Evolutionary conservation across 2,888 invertebrate species (phyloP).

Genomic region (Phyto melanocephala): DNA sequence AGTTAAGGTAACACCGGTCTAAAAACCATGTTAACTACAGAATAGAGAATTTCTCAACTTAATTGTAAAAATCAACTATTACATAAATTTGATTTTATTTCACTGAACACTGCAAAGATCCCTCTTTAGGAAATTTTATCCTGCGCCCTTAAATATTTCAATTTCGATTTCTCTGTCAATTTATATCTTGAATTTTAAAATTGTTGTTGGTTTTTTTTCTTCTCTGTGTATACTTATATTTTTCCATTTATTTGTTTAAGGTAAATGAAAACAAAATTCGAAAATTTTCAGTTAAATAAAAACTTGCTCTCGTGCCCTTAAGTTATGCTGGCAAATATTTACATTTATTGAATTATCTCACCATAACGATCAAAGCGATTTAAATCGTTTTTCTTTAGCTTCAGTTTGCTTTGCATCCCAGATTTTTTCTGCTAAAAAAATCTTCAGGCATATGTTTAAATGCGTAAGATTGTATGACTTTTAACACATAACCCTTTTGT

Average conservation of each 20-base stretch:
- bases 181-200: not conserved
- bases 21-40: too few relatives aligned
- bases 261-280: constrained; percentile 36
- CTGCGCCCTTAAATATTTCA: constrained; percentile 34
- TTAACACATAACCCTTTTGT: constrained; percentile 1
- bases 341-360: constrained; percentile 63
- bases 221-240: not conserved
- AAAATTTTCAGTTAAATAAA: not conserved
- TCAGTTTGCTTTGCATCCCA: not conserved
- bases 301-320: constrained; percentile 34
- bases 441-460: not conserved
- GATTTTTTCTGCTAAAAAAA: not conserved
- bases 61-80: too few relatives aligned
- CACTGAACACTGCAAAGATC: too few relatives aligned
- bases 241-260: not conserved
- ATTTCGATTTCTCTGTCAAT: constrained; percentile 58
- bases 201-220: constrained; percentile 4
- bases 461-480: constrained; percentile 17
- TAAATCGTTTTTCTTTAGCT: constrained; percentile 51
- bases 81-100: too few relatives aligned
- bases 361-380: constrained; percentile 60
- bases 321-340: constrained; percentile 64
- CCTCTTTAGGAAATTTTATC: not conserved
- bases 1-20: too few relatives aligned
- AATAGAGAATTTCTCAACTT: too few relatives aligned